phyloP scores from a whole-genome alignment of 1,140 invertebrate genomes.

The Drosophila triauraria region DNA sequence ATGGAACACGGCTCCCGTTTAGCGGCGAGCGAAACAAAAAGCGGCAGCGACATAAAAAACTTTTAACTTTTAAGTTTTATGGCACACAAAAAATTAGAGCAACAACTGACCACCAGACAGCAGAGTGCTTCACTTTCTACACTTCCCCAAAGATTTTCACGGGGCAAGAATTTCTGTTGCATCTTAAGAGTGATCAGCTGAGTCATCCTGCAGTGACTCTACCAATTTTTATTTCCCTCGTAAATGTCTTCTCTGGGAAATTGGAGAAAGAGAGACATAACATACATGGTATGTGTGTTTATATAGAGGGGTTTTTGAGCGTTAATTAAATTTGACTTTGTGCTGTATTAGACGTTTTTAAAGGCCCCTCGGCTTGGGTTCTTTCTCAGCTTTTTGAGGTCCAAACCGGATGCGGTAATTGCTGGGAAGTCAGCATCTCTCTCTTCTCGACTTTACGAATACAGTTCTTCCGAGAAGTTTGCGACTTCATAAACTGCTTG shows the following conservation, averaged over 20 bases:
- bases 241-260: slow-evolving; percentile 10
- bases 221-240: slow-evolving; percentile 5
- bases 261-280: neutral
- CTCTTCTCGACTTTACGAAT: slow-evolving; percentile 1
- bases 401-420: slow-evolving; percentile 77
- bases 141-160: slow-evolving; percentile 3
- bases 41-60: slow-evolving; percentile 28
- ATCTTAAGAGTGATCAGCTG: slow-evolving; percentile 15
- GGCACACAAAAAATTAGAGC: slow-evolving; percentile 34
- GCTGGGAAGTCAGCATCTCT: slow-evolving; percentile 38
- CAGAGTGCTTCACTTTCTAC: slow-evolving; percentile 12
- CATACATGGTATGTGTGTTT: neutral
- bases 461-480: slow-evolving; percentile 18
- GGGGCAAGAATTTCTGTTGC: neutral
- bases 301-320: neutral
- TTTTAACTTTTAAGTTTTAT: slow-evolving; percentile 30
- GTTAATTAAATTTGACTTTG: slow-evolving; percentile 51
- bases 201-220: slow-evolving; percentile 14
- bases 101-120: slow-evolving; percentile 29
- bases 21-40: slow-evolving; percentile 16
- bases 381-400: slow-evolving; percentile 56
- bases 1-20: slow-evolving; percentile 38
- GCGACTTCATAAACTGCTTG: slow-evolving; percentile 12
- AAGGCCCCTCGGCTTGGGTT: slow-evolving; percentile 5
- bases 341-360: slow-evolving; percentile 27